Evolutionary conservation across 2,888 invertebrate species (phyloP), one percentile per base, ranked within the genome.

Genomic region (Luperina nickerlii): DNA sequence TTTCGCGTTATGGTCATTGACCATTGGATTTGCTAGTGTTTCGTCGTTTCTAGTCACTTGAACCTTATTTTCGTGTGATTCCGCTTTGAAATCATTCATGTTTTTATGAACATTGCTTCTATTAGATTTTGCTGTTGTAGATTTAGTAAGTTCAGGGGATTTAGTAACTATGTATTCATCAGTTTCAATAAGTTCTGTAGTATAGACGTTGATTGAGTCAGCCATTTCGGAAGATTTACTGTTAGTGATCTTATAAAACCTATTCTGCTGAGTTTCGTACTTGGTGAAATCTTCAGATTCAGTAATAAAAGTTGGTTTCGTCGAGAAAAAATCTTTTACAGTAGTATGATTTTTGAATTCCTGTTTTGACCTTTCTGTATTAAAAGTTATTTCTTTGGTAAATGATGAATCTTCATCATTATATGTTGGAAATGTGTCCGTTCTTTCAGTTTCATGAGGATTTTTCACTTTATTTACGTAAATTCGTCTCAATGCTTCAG

Each of bases 381-480:
- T 68, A 11, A 54, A 60, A 38, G 57, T 79, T 8, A 65, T n/a
- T 60, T 69, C 68, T 69, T 79, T 63, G 32, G 42, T 65, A 15
- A 67, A 66, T 63, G 63, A 32, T 27, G 27, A 60, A 32, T 45
- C n/a, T 32, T 74, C 65, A 7, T 87, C 78, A 65, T 76, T 63
- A 65, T 67, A 68, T 42, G 45, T 54, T 45, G 81, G 73, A 38
- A 82, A 83, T 20, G 67, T 78, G 62, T 27, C 69, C 0, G 75
- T n/a, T 20, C n/a, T 67, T 45, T 81, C 90, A 51, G 76, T 48
- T 15, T 45, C 62, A 32, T 81, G 27, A 42, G 45, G 48, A 68
- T 78, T 74, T 54, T 75, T 72, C 0, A 74, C 24, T 71, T 83
- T 63, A 73, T 83, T 83, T 2, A 88, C 20, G 15, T 85, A 85